Evolutionary conservation across 2,888 invertebrate species (phyloP).

Genomic region (Eumerus sabulonum): DNA sequence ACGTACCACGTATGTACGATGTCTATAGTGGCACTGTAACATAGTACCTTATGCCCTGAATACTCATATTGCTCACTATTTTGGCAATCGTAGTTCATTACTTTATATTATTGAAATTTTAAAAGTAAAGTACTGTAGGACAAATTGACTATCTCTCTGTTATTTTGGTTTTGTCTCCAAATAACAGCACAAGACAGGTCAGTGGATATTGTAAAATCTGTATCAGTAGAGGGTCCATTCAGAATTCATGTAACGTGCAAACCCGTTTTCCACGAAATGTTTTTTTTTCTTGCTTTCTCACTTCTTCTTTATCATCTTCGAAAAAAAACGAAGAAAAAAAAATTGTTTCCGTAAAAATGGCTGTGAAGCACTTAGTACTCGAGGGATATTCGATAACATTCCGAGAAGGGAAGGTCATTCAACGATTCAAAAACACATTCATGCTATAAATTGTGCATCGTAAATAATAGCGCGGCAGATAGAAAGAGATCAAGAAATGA

Average conservation of each 20-base stretch:
- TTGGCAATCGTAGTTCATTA: too few relatives aligned
- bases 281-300: slow-evolving; percentile 26
- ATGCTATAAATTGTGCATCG: slow-evolving; percentile 38
- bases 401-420: slow-evolving; percentile 48
- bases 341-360: slow-evolving; percentile 50
- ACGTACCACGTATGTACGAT: too few relatives aligned
- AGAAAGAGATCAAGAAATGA: slow-evolving; percentile 46
- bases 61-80: too few relatives aligned
- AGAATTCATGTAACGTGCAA: slow-evolving; percentile 49
- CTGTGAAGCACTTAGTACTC: slow-evolving; percentile 50
- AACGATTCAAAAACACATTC: slow-evolving; percentile 31
- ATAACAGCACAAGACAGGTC: not conserved
- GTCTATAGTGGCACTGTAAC: too few relatives aligned
- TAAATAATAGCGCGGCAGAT: slow-evolving; percentile 64
- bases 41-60: too few relatives aligned
- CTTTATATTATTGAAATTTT: too few relatives aligned
- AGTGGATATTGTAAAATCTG: slow-evolving; percentile 14
- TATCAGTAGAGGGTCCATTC: slow-evolving; percentile 29
- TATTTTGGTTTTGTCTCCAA: too few relatives aligned
- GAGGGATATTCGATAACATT: slow-evolving; percentile 41
- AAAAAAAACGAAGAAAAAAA: slow-evolving; percentile 28
- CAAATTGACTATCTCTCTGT: too few relatives aligned
- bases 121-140: too few relatives aligned
- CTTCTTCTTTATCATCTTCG: slow-evolving; percentile 10
- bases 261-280: slow-evolving; percentile 51